Percentiles rank a stretch among this genome's conserved stretches.
phyloP scores from a whole-genome alignment of 2,888 invertebrate species.

The Limnephilus auricula region DNA sequence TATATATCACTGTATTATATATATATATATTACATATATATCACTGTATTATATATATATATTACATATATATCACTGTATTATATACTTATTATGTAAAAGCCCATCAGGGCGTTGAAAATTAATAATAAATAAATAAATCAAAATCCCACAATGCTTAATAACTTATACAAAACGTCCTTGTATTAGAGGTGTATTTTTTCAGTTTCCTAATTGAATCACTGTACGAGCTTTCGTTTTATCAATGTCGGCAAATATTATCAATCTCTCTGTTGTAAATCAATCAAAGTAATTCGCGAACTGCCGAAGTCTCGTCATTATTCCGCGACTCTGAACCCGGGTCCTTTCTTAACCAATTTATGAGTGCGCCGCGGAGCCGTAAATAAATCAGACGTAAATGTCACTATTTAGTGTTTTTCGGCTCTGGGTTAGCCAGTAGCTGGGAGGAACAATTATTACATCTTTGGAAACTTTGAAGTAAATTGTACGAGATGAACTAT shows the following conservation, averaged over 20 bases:
- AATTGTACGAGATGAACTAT: neutral
- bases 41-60: too few relatives aligned
- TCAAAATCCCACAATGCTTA: neutral
- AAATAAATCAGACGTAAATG: constrained; percentile 52
- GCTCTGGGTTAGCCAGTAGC: neutral
- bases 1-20: too few relatives aligned
- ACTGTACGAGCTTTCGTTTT: constrained; percentile 50
- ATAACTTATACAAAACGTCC: neutral
- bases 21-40: too few relatives aligned
- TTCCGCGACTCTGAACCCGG: neutral
- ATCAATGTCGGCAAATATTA: constrained; percentile 62
- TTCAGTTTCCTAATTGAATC: constrained; percentile 30
- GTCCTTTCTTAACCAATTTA: constrained; percentile 27
- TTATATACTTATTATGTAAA: too few relatives aligned
- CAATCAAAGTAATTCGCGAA: constrained; percentile 48
- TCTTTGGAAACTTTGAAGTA: neutral
- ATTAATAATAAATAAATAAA: too few relatives aligned
- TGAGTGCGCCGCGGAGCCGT: constrained; percentile 34
- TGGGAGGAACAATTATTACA: constrained; percentile 40
- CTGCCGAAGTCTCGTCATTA: constrained; percentile 24
- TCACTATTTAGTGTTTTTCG: constrained; percentile 48
- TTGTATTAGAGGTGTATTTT: neutral
- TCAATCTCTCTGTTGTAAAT: constrained; percentile 51
- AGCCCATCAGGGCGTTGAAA: too few relatives aligned
- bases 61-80: too few relatives aligned